These are phyloP conservation scores for Cherax quadricarinatus DNA, from an alignment of 1,140 invertebrate genomes.

Conservation along the genomic window DNA sequence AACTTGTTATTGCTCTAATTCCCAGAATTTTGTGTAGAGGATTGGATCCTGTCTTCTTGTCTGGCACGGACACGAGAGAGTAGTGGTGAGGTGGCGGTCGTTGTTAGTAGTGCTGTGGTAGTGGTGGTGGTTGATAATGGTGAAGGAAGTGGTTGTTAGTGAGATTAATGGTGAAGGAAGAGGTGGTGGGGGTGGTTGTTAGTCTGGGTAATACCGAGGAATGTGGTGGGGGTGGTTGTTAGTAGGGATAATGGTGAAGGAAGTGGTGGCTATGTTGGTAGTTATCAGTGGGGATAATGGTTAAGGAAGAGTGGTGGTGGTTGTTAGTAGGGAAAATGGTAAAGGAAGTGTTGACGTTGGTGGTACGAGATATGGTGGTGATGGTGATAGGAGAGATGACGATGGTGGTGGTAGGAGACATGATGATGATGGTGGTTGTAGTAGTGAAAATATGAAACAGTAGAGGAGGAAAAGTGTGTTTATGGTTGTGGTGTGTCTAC, in stretches of 20 bases:
- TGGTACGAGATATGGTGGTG: not conserved
- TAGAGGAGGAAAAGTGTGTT: too few species aligned
- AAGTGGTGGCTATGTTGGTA: not conserved
- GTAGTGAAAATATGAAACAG: not conserved
- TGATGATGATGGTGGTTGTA: not conserved
- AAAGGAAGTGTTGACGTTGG: not conserved
- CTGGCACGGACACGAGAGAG: not conserved
- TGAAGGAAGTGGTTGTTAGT: not conserved
- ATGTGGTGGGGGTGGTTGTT: too few species aligned
- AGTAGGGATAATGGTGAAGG: too few species aligned
- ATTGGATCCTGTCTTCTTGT: not conserved
- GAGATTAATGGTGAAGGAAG: not conserved
- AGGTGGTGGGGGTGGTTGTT: too few species aligned
- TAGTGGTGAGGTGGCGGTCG: too few species aligned
- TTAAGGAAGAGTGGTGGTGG: not conserved
- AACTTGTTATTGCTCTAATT: not conserved
- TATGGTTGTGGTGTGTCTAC: too few species aligned
- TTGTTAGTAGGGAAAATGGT: too few species aligned
- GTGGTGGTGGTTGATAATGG: not conserved
- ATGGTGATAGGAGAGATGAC: not conserved
- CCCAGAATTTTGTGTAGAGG: not conserved
- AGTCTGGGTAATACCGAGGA: too few species aligned
- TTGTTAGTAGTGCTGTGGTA: not conserved
- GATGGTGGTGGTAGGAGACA: too few species aligned
- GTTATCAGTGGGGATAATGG: not conserved